Percentiles rank a stretch among this genome's conserved stretches.
Conservation (phyloP, 2,888 invertebrate genomes). For the Phaedon cochleariae region DNA sequence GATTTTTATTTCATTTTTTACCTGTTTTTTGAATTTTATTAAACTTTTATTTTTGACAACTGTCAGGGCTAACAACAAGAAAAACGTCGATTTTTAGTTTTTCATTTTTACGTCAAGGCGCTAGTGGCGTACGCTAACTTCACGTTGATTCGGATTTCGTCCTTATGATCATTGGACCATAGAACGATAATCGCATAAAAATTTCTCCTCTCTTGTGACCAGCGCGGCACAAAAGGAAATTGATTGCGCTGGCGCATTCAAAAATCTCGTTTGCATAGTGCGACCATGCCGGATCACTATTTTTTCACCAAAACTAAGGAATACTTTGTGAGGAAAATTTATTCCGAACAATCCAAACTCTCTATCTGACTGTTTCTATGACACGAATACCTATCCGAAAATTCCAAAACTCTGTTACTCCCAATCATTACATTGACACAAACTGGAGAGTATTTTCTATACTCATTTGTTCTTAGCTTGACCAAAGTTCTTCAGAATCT, state of each 20-base stretch:
- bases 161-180: constrained; percentile 32
- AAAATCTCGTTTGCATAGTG: background rate
- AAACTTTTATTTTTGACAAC: constrained; percentile 48
- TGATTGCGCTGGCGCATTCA: constrained; percentile 20
- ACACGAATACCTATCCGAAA: too few species aligned
- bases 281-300: background rate
- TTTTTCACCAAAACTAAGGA: background rate
- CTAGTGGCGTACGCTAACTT: constrained; percentile 43
- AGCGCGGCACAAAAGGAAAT: constrained; percentile 8
- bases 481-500: too few species aligned
- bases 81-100: constrained; percentile 59
- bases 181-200: constrained; percentile 34
- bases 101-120: constrained; percentile 57
- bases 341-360: too few species aligned
- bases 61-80: constrained; percentile 48
- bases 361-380: too few species aligned
- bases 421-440: too few species aligned
- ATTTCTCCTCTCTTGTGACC: background rate
- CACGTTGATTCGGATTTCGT: background rate
- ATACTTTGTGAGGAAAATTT: too few species aligned
- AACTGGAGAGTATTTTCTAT: too few species aligned
- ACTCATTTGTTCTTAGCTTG: too few species aligned
- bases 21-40: constrained; percentile 44
- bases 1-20: constrained; percentile 43
- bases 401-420: too few species aligned